Evolutionary conservation across 2,888 invertebrate genomes (phyloP), one percentile per base, ranked within the genome.

Genomic region (Lepidocyrtoides sp.): DNA sequence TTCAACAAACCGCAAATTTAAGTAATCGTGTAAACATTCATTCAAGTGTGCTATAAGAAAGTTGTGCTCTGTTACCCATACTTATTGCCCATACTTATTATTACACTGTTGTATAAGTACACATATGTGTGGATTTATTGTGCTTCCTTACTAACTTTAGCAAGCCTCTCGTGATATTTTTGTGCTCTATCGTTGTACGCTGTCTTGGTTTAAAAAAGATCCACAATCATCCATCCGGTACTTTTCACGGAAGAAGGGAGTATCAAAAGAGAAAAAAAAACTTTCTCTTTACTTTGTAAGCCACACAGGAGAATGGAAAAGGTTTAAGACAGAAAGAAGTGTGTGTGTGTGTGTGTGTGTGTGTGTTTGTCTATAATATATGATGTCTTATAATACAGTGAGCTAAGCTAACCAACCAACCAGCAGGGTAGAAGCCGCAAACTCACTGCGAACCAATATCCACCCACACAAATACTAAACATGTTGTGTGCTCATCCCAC

Each of bases 381-480:
- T 36, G 48, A 54, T 23, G 66, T 69, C 36, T n/a, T 69, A 69
- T 36, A 36, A 69, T 51, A n/a, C 29, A 48, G 60, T 41, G 41
- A 17, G 26, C 54, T 79, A 2, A 51, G 51, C 60, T 29, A 86
- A 86, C 75, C 77, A 86, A 77, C 48, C 32, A 60, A 79, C 48
- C 77, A 87, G 86, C 14, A 51, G 79, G 26, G 63, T 36, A 51
- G 51, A 81, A 69, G 81, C 88, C 69, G 81, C 88, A 81, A 88
- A 81, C 81, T 88, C 72, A 44, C 69, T 48, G 51, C 79, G 48
- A 75, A 48, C 66, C 48, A 66, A 69, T 26, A 51, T 88, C 81
- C 88, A 88, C 88, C 88, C 88, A 88, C 88, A 81, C 88, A 88
- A 57, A 57, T 57, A 79, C 44, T 79, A 85, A 57, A 63, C 26